Evolutionary conservation across 2,888 invertebrate species (phyloP).

Genomic region (Iphiclides podalirius): DNA sequence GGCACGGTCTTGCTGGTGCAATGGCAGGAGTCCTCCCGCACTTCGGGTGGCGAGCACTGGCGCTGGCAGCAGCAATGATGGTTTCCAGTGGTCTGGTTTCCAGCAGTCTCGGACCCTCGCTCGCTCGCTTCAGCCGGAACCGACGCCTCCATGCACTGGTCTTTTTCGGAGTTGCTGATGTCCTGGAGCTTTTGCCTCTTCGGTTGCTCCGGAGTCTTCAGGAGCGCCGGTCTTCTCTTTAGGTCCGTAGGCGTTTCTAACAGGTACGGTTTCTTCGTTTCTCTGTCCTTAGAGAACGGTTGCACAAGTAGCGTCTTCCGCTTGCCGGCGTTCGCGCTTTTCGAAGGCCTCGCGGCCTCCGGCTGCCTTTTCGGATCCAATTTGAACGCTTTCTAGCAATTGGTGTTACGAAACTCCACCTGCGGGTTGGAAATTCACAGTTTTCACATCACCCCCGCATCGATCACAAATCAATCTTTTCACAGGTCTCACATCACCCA

Average conservation of each 20-base stretch:
- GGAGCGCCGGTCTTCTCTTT: constrained; percentile 56
- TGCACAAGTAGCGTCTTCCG: constrained; percentile 61
- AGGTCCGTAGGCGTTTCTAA: constrained; percentile 64
- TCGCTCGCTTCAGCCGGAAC: constrained; percentile 20
- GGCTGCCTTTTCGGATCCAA: constrained; percentile 56
- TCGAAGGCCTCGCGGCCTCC: constrained; percentile 56
- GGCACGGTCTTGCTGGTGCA: constrained; percentile 42
- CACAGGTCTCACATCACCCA: too few species aligned
- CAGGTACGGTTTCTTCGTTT: constrained; percentile 37
- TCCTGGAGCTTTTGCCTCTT: constrained; percentile 55
- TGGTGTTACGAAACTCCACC: background rate
- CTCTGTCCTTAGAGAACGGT: constrained; percentile 44
- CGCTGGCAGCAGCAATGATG: constrained; percentile 49
- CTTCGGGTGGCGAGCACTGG: constrained; percentile 21
- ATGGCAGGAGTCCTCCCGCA: constrained; percentile 24
- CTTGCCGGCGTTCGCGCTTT: constrained; percentile 20
- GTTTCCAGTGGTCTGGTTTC: constrained; percentile 27
- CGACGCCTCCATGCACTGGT: constrained; percentile 13
- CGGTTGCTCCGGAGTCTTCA: constrained; percentile 55
- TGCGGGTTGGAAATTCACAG: background rate
- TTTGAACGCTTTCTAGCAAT: constrained; percentile 42
- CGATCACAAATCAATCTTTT: too few species aligned
- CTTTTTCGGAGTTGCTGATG: constrained; percentile 18
- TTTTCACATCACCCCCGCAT: background rate
- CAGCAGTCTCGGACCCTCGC: background rate